Evolutionary conservation across 2,797 vertebrate species (phyloP).

Genomic region (Anabacerthia variegaticeps): DNA sequence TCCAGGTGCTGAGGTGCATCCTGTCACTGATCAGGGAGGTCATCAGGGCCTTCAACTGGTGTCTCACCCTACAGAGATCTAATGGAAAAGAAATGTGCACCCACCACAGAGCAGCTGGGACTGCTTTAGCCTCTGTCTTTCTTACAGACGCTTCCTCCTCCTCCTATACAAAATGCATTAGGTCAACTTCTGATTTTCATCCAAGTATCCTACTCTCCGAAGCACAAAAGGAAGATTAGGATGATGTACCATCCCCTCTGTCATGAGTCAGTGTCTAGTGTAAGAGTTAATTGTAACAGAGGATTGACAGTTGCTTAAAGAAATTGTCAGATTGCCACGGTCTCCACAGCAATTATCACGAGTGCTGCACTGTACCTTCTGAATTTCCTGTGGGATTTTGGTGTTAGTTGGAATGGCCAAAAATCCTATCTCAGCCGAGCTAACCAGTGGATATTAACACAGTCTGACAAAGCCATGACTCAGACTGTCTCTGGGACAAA

Average conservation of each 20-base stretch:
- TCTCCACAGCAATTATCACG: neutral
- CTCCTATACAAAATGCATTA: neutral
- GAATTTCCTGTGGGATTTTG: neutral
- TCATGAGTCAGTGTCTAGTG: neutral
- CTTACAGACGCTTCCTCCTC: neutral
- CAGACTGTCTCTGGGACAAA: conserved; percentile 9
- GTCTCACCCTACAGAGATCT: neutral
- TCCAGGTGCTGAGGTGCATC: too few species aligned
- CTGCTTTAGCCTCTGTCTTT: neutral
- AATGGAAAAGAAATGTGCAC: neutral
- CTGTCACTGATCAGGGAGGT: too few species aligned
- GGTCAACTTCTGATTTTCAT: neutral
- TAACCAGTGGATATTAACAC: conserved; percentile 3
- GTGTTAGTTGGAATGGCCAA: neutral
- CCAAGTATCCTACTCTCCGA: neutral
- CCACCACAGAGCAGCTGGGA: neutral
- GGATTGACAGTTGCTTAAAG: neutral
- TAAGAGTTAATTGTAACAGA: neutral
- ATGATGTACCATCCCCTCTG: neutral
- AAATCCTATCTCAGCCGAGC: neutral
- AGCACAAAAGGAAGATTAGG: neutral
- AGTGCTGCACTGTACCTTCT: neutral
- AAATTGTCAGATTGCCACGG: neutral
- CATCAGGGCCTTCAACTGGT: too few species aligned
- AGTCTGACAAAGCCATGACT: conserved; percentile 12